These are phyloP conservation scores for Aphelenchoides besseyi DNA, from an alignment of 1,140 invertebrate genomes.

Conservation along the genomic window DNA sequence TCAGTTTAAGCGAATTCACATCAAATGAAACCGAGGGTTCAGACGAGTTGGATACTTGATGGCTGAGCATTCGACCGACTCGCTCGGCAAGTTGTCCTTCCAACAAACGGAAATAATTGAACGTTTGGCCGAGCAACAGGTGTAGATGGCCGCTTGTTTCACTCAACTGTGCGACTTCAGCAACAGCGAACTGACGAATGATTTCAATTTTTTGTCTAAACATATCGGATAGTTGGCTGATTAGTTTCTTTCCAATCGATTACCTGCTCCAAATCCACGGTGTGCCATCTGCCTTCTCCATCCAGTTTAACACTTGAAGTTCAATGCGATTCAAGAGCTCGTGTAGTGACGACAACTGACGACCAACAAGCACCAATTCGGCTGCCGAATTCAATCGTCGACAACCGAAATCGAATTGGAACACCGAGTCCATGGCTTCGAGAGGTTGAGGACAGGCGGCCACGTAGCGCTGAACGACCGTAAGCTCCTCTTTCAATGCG, in stretches of 20 bases:
- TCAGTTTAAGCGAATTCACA: neutral
- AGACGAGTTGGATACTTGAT: neutral
- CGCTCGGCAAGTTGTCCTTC: neutral
- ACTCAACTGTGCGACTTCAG: neutral
- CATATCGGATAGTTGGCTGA: no score
- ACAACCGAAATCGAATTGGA: neutral
- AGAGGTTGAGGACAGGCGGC: neutral
- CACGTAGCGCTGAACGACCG: neutral
- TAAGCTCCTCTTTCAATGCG: neutral
- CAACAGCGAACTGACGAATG: neutral
- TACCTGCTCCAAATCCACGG: slow-evolving; percentile 1
- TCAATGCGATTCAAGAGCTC: neutral
- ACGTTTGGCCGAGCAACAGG: neutral
- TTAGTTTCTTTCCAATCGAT: no score
- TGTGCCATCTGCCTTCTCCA: neutral
- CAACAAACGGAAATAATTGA: neutral
- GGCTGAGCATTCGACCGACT: neutral
- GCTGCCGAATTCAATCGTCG: neutral
- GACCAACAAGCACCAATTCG: neutral
- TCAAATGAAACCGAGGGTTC: neutral
- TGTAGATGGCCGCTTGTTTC: neutral
- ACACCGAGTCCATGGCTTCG: neutral
- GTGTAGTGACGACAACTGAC: neutral
- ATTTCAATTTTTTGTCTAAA: neutral
- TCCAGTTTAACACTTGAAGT: neutral